Evolutionary conservation across 2,888 invertebrate genomes (phyloP), one percentile per base, ranked within the genome.

Genomic region (Chironomus tentans): DNA sequence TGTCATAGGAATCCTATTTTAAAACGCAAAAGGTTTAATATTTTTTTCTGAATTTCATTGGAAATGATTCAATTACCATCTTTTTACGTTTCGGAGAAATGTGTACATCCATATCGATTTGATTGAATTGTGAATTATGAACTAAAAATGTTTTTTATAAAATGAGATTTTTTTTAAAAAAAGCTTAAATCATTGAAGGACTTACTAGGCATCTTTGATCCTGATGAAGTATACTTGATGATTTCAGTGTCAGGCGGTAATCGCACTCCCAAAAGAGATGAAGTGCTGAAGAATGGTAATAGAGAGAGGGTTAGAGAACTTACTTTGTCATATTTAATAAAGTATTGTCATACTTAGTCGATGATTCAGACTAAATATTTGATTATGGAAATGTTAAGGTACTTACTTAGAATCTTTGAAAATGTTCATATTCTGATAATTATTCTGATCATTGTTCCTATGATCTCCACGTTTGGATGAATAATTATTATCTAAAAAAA

Each of bases 231-330:
- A 83, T 94, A 94, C 84, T 94, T 94, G 82, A 94, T 94, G 78
- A 94, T 94, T 85, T 94, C 94, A 68, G 94, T 94, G 82, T 94
- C 94, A 56, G 94, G 94, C 78, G 94, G 94, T 80, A 94, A 85
- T 78, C 94, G 88, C 70, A 94, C 93, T 77, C 93, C 93, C 81
- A 93, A 85, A 82, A 94, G 90, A 80, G 93, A 92, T 77, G 92
- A 91, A 85, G 93, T 93, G 85, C 92, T 93, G 85, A 83, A 77
- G 77, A 78, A 77, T n/a, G 4, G 28, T 28, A 28, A 28, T n/a
- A n/a, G n/a, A n/a, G n/a, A n/a, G n/a, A n/a, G n/a, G n/a, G n/a
- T n/a, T n/a, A n/a, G n/a, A n/a, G n/a, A n/a, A n/a, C n/a, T n/a
- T n/a, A n/a, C n/a, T n/a, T n/a, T n/a, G n/a, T n/a, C n/a, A n/a